A percentile compares a stretch with the other conserved stretches of the same genome.
These are phyloP conservation scores for Salmo trutta DNA, from an alignment of 2,797 vertebrate genomes.

Conservation along the genomic window DNA sequence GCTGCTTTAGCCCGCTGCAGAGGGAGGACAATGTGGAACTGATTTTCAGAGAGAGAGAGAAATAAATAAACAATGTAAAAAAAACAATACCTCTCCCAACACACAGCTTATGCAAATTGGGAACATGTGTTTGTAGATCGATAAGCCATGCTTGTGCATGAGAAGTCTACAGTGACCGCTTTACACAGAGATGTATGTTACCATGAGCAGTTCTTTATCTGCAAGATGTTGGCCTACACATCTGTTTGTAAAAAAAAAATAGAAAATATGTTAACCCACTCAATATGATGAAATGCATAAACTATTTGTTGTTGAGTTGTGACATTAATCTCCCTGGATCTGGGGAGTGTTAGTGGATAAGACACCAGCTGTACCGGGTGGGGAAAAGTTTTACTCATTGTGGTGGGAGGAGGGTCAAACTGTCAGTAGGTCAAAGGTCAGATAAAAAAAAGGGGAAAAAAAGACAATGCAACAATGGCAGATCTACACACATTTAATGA, in stretches of 20 bases:
- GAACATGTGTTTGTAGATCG: conserved; percentile 64
- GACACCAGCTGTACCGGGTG: conserved; percentile 60
- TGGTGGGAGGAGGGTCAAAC: conserved; percentile 58
- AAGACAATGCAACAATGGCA: conserved; percentile 24
- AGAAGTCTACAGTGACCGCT: conserved; percentile 55
- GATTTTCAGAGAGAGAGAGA: conserved; percentile 59
- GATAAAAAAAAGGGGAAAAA: conserved; percentile 33
- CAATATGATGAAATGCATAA: conserved; percentile 50
- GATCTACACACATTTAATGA: conserved; percentile 35
- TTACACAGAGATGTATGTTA: conserved; percentile 43
- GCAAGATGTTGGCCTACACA: conserved; percentile 44
- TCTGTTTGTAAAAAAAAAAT: conserved; percentile 43
- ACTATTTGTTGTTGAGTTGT: conserved; percentile 56
- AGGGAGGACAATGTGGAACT: conserved; percentile 75
- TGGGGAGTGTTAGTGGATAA: conserved; percentile 19
- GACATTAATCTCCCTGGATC: conserved; percentile 40
- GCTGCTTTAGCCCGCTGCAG: conserved; percentile 77
- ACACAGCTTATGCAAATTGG: conserved; percentile 70
- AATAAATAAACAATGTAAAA: conserved; percentile 68
- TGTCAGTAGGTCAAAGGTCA: conserved; percentile 66
- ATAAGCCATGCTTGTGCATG: conserved; percentile 64
- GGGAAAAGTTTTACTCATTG: conserved; percentile 52
- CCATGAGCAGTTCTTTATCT: conserved; percentile 48
- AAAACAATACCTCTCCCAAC: conserved; percentile 60
- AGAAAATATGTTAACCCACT: conserved; percentile 37